Base-by-base conservation (phyloP, 2,113 vertebrate genomes). In the Crotophaga sulcirostris region DNA sequence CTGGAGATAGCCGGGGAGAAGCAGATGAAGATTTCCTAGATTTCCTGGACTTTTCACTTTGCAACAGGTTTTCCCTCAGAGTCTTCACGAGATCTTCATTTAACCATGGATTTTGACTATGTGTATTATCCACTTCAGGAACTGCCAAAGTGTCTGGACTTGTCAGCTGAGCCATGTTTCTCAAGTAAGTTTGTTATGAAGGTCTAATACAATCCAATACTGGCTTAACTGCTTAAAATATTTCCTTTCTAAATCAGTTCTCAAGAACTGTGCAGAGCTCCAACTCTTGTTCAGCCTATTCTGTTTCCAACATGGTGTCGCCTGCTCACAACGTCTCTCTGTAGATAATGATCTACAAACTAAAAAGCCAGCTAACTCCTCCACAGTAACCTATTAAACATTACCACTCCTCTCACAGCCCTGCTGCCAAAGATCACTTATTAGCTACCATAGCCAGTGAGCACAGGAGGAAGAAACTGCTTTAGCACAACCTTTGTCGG, bases 1-100 rank as follows among this genome's bases (percentile, higher is more conserved):
- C 97, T 28, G 98, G 98, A 23, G 99, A 99, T 18, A 99, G 98
- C 54, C 98, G 98, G 56, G 99, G 98, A 51, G 99, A 99, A 87
- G 98, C 98, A 93, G 99, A 97, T 82, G 98, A 98, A 42, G 98
- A 98, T 90, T 99, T 99, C 75, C 97, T 98, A 76, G 98, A 94
- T 55, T 98, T 97, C 77, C 98, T 98, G 55, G 98, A 97, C 96
- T 98, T 98, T 92, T 99, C 99, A 10, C 99, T 98, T 97, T 99
- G 99, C 98, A 99, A 99, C 98, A 99, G 98, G 98, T 99, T 99
- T 97, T 99, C 99, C 97, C 98, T 97, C 96, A 99, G 97, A 90
- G 99, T 99, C 97, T 99, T 99, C 96, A 99, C 99, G 87, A 99
- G 98, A 96, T 99, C 99, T 97, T 99, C 99, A 13, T 99, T 99